Base-by-base conservation (phyloP, 2,797 vertebrate genomes). In the Phoxinus dragarum region DNA sequence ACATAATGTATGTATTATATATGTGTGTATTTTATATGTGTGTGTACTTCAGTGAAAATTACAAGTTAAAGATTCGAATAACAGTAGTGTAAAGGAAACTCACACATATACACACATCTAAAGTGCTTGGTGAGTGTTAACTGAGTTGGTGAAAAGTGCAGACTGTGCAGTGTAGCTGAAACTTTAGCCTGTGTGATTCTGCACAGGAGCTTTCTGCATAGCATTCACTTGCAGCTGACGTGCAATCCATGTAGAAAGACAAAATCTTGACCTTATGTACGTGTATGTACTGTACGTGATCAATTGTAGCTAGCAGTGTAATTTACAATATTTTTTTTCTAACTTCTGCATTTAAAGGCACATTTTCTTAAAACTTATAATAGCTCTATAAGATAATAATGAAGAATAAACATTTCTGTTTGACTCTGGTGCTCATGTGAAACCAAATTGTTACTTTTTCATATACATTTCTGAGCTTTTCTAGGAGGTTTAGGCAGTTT, bases 211-310 rank as follows among this genome's bases (percentile, higher is more conserved):
- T 47, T 31, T 85, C 69, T 1, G 34, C 93, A 90, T 92, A 86
- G 79, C 90, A 90, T 59, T 79, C 52, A 84, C 84, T 75, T 88
- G 71, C 94, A 95, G 94, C 94, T 95, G 94, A 92, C 87, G n/a
- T 86, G 27, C 42, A 64, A 64, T 90, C 93, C 91, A 90, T 59
- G 16, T 34, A 77, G 92, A 90, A 93, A 94, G 79, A 89, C 90
- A 59, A 38, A 71, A 76, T 73, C 11, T 14, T 14, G 10, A 44
- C 34, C 34, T 49, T 11, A 5, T 61, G 56, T 34, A 52, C n/a
- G 8, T 21, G 23, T 6, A 27, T 27, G 27, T 27, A 27, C 27
- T 52, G 59, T 23, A 54, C n/a, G 9, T 23, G 36, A 84, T 34
- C 36, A 34, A 36, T 6, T 56, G 9, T 56, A 76, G 17, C 54